Evolutionary conservation across 2,113 vertebrate species (phyloP), one percentile per base, ranked within the genome.

Genomic region (Cyanistes caeruleus): DNA sequence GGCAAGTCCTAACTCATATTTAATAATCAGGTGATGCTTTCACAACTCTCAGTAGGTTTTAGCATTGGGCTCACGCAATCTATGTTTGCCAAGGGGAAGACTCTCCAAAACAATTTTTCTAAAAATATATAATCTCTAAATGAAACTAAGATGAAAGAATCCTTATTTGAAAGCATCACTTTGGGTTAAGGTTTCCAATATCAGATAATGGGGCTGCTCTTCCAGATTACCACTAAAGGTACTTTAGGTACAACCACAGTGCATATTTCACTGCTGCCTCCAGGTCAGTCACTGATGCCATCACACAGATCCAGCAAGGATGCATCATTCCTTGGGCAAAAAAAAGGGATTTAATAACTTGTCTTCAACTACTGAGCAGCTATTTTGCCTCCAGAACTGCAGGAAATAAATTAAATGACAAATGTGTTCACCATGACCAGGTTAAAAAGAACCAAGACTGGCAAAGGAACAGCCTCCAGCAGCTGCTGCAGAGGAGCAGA

Each of bases 1-100:
- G 86, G 95, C 95, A 94, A 94, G 95, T 84, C 88, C 60, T 23
- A 90, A 86, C 95, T 2, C 39, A 52, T 82, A 70, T 76, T 94
- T 83, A 94, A 91, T 59, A 39, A 93, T 11, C 82, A 77, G 78
- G 85, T 83, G 90, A 74, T 84, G 90, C n/a, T 94, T 96, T 86
- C 90, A 92, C 59, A 94, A 65, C 67, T 59, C 81, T 46, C 46
- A 53, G 39, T 33, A n/a, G 20, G 56, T 79, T 83, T 83, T 25
- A 80, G 63, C 55, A 74, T 0, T 20, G n/a, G 82, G 56, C 60
- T 70, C 84, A 63, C 0, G 9, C 19, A 65, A 65, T 24, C 23
- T 44, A 20, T 0, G 0, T 28, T n/a, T 76, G 70, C 22, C 9
- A 1, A 77, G 11, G 55, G 63, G 19, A 84, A 67, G 51, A 16